phyloP scores from a whole-genome alignment of 2,888 invertebrate species.

The Ophion slaviceki region DNA sequence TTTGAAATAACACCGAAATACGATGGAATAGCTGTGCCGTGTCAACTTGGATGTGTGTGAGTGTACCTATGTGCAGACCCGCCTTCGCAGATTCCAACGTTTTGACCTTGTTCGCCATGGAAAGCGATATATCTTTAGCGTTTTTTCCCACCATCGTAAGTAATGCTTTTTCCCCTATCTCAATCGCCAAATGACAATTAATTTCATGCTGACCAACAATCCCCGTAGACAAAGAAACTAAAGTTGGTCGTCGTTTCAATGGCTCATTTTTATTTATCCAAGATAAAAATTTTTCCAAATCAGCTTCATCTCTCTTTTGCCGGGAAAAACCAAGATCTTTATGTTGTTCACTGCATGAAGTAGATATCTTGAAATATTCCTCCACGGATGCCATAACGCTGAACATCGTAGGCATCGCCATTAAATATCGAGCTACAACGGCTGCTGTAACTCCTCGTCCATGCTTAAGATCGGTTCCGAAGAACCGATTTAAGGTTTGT shows the following conservation, averaged over 20 bases:
- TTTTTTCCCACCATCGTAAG: conserved; percentile 63
- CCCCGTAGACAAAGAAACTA: conserved; percentile 64
- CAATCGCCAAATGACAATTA: conserved; percentile 68
- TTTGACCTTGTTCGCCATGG: neutral
- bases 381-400: conserved; percentile 53
- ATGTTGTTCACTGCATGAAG: conserved; percentile 66
- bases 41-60: too few relatives aligned
- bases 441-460: conserved; percentile 49
- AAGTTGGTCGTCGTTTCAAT: conserved; percentile 54
- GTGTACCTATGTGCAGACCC: too few relatives aligned
- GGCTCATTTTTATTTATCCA: conserved; percentile 69
- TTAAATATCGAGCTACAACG: conserved; percentile 24
- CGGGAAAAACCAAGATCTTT: too few relatives aligned
- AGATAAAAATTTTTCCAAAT: conserved; percentile 63
- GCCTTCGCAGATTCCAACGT: too few relatives aligned
- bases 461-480: conserved; percentile 63
- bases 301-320: conserved; percentile 52
- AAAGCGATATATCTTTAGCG: conserved; percentile 54
- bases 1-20: too few relatives aligned
- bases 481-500: conserved; percentile 63
- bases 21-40: too few relatives aligned
- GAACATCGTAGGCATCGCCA: conserved; percentile 58
- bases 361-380: conserved; percentile 46
- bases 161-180: conserved; percentile 59
- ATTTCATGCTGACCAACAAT: conserved; percentile 59